Base-by-base conservation (phyloP, 2,113 vertebrate species). In the Brachypodius melanocephalos region DNA sequence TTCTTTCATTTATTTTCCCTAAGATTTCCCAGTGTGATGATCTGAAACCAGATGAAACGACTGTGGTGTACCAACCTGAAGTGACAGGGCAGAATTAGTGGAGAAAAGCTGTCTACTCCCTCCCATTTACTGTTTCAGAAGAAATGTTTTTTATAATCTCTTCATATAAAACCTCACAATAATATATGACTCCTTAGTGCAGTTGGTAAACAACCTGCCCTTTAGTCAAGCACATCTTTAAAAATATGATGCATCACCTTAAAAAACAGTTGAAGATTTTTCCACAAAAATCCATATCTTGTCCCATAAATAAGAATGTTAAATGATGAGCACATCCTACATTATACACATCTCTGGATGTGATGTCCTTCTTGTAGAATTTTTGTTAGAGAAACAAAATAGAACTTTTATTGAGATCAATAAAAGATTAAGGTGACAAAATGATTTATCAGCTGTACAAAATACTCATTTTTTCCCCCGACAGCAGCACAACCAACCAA, bases 361-460 rank as follows among this genome's bases (percentile, higher is more conserved):
- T 38, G 88, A 87, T 97, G 97, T 97, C 95, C 94, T 98, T 97
- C 94, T 96, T 73, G 92, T 97, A 95, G 96, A 96, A 98, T 97
- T 98, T 98, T 98, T 97, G 97, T 97, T 98, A 97, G 38, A 95
- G 95, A 97, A 98, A 97, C 95, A 97, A 98, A 97, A 97, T 97
- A 97, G 97, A 95, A 97, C 97, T 98, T 98, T 98, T 98, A 98
- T 97, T 97, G 98, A 98, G 96, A 98, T 98, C 98, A 97, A 98
- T 98, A 98, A 97, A 98, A 98, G 98, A 98, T 98, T 98, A 98
- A 98, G 97, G 97, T 98, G 98, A 98, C 98, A 98, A 97, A 97
- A 89, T 98, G 98, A 98, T 98, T 98, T 98, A 98, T 98, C 5
- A 38, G 95, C 95, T 95, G 45, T 58, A 91, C 66, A 78, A 95